Evolutionary conservation across 2,113 vertebrate species (phyloP).

Genomic region (Athene cunicularia): DNA sequence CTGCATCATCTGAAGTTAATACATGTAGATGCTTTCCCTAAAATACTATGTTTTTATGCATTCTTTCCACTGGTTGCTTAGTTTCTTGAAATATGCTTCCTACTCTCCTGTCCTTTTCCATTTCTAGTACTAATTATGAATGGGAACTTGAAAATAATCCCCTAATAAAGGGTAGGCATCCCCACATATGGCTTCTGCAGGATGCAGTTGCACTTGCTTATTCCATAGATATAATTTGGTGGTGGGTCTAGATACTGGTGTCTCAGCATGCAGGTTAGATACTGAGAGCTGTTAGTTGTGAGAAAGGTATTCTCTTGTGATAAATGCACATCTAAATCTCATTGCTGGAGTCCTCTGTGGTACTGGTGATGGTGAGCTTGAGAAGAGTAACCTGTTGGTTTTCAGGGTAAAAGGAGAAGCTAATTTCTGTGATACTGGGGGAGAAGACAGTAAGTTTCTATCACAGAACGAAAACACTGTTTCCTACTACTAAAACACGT

Average conservation of each 20-base stretch:
- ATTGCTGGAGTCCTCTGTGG: neutral
- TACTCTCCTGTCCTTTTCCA: neutral
- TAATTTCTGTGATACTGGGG: fast-evolving
- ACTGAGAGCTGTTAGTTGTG: neutral
- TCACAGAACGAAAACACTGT: neutral
- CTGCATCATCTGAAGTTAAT: neutral
- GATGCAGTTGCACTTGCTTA: too few species aligned
- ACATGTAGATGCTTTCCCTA: neutral
- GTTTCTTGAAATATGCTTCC: neutral
- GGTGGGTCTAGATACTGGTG: too few species aligned
- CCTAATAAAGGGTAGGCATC: neutral
- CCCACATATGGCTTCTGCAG: too few species aligned
- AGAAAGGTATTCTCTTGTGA: fast-evolving
- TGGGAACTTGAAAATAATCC: neutral
- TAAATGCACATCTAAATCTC: neutral
- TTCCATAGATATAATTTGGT: neutral
- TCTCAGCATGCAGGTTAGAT: neutral
- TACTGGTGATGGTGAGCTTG: neutral
- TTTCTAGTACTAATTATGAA: neutral
- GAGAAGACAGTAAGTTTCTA: neutral
- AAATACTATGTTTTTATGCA: neutral
- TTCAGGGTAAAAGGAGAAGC: neutral
- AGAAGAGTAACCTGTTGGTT: neutral
- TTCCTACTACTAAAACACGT: neutral
- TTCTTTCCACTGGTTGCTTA: neutral